Evolutionary conservation across 2,888 invertebrate genomes (phyloP).

Genomic region (Zele albiditarsus): DNA sequence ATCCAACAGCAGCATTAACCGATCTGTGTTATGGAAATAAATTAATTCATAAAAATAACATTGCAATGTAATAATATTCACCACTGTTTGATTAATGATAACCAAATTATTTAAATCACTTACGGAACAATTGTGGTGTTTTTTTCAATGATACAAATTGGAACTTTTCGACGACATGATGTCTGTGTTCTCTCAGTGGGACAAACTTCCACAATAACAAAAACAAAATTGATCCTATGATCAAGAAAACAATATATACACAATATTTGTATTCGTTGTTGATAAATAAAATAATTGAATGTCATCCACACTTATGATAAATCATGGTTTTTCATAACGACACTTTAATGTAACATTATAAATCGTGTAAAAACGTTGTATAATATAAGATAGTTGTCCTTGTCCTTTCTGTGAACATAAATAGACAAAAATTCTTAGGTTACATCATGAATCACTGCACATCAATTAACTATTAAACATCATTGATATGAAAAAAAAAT

Average conservation of each 20-base stretch:
- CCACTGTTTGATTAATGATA: neutral
- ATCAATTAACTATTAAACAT: conserved; percentile 6
- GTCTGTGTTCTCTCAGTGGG: neutral
- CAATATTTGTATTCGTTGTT: neutral
- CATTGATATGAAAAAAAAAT: neutral
- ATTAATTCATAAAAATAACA: neutral
- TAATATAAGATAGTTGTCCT: neutral
- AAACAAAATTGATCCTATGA: neutral
- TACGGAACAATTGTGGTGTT: conserved; percentile 47
- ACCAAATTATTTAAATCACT: conserved; percentile 38
- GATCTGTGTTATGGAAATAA: conserved; percentile 32
- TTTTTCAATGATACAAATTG: conserved; percentile 19
- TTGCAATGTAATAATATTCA: neutral
- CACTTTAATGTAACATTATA: neutral
- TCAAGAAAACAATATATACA: neutral
- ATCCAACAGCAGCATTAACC: conserved; percentile 67
- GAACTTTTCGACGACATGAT: conserved; percentile 26
- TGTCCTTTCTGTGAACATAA: conserved; percentile 31
- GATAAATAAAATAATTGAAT: neutral
- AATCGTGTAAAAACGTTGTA: neutral
- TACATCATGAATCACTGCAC: conserved; percentile 20
- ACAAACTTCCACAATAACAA: neutral
- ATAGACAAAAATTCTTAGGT: conserved; percentile 19
- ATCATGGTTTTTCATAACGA: neutral
- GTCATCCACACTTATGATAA: neutral